These are phyloP conservation scores for Grammomys surdaster DNA, from an alignment of 2,113 vertebrate genomes.

Conservation along the genomic window DNA sequence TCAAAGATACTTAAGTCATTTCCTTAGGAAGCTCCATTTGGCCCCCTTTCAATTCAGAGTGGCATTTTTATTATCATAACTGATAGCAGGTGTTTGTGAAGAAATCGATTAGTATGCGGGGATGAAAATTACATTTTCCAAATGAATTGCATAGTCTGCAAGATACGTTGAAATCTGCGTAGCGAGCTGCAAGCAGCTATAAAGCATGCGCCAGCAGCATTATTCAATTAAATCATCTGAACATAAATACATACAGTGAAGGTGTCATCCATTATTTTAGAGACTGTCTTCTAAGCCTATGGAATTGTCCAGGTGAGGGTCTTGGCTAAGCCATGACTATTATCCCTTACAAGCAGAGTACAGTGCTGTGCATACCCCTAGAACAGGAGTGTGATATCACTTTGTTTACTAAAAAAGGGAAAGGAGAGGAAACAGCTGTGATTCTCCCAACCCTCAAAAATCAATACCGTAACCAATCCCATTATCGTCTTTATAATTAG, in stretches of 20 bases:
- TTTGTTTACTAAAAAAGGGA: background rate
- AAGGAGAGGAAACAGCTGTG: slow-evolving; percentile 68
- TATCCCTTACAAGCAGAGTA: slow-evolving; percentile 69
- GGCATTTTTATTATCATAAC: slow-evolving; percentile 93
- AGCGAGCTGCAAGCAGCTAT: slow-evolving; percentile 87
- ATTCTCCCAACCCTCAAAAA: slow-evolving; percentile 49
- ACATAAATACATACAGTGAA: slow-evolving; percentile 83
- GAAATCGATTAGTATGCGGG: slow-evolving; percentile 93
- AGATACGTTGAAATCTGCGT: slow-evolving; percentile 88
- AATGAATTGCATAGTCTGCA: slow-evolving; percentile 90
- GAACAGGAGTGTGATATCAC: slow-evolving; percentile 71
- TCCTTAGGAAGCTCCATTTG: slow-evolving; percentile 91
- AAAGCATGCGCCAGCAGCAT: slow-evolving; percentile 85
- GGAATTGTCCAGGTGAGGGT: slow-evolving; percentile 51
- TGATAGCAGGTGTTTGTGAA: slow-evolving; percentile 92
- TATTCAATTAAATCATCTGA: slow-evolving; percentile 88
- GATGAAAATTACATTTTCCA: slow-evolving; percentile 92
- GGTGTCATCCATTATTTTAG: slow-evolving; percentile 80
- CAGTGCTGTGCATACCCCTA: slow-evolving; percentile 74
- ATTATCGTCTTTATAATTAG: slow-evolving; percentile 83
- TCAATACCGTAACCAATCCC: slow-evolving; percentile 72
- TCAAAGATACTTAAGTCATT: slow-evolving; percentile 92
- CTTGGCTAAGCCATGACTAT: slow-evolving; percentile 75
- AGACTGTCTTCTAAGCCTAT: slow-evolving; percentile 52
- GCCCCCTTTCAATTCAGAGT: slow-evolving; percentile 90